Percentiles rank a stretch among this genome's conserved stretches.
Conservation (phyloP, 2,888 invertebrate genomes). For the Xylocampa areola region DNA sequence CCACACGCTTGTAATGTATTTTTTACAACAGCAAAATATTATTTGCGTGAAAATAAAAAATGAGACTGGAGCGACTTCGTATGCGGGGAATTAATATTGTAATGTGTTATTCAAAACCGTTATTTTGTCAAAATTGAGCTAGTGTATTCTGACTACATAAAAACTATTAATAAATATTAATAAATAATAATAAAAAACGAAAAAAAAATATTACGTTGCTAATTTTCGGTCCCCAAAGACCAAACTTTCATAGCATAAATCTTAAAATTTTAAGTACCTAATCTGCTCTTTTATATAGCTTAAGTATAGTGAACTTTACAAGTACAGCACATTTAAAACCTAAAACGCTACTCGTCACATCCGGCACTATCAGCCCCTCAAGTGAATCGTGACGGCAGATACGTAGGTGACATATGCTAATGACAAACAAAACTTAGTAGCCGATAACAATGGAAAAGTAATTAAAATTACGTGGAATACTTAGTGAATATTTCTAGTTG, state of each 20-base stretch:
- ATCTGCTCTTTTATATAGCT: no score
- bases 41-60: slow-evolving; percentile 20
- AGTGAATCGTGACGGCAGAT: slow-evolving; percentile 68
- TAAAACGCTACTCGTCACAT: slow-evolving; percentile 38
- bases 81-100: not conserved
- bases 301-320: no score
- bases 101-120: not conserved
- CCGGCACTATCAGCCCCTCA: slow-evolving; percentile 68
- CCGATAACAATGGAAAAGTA: slow-evolving; percentile 54
- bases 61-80: not conserved
- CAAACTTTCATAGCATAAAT: no score
- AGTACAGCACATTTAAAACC: slow-evolving; percentile 29
- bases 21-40: slow-evolving; percentile 29
- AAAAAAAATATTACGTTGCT: no score
- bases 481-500: slow-evolving; percentile 21
- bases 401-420: slow-evolving; percentile 59
- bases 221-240: no score
- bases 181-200: no score
- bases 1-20: slow-evolving; percentile 31
- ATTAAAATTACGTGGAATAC: slow-evolving; percentile 40
- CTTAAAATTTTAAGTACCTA: no score
- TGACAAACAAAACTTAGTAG: slow-evolving; percentile 37
- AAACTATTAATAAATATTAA: no score
- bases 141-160: no score
- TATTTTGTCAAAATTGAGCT: not conserved